A percentile compares a stretch with the other conserved stretches of the same genome.
Evolutionary conservation across 2,888 invertebrate genomes (phyloP).

Genomic region (Limnephilus rhombicus): DNA sequence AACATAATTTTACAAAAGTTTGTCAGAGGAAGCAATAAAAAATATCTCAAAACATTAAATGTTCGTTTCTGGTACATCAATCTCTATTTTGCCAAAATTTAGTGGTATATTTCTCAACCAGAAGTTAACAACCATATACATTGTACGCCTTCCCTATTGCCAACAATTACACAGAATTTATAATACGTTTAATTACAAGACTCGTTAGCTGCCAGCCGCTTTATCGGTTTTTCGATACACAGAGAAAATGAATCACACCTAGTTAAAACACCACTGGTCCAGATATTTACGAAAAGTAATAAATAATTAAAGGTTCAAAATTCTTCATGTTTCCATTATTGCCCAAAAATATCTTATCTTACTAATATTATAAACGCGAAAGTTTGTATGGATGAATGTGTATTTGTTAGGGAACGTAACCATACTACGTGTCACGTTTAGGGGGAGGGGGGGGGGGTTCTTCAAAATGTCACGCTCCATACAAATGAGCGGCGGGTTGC

Average conservation of each 20-base stretch:
- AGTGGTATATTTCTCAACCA: not conserved
- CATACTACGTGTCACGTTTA: no score
- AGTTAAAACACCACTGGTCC: not conserved
- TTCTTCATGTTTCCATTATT: not conserved
- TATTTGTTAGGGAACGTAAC: no score
- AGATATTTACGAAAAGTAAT: not conserved
- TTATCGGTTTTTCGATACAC: conserved; percentile 1
- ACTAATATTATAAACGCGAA: no score
- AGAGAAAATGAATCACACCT: not conserved
- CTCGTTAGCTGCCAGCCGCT: not conserved
- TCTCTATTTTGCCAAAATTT: not conserved
- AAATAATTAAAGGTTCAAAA: not conserved
- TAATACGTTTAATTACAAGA: not conserved
- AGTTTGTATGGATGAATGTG: no score
- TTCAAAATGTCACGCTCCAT: no score
- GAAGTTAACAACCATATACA: not conserved
- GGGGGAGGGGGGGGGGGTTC: no score
- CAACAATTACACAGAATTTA: not conserved
- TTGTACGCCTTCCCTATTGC: not conserved
- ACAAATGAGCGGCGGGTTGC: no score
- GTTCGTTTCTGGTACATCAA: not conserved
- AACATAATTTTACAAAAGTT: not conserved
- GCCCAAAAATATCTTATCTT: no score
- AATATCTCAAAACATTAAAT: not conserved
- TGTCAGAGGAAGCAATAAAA: not conserved